These are phyloP conservation scores for Pogonomyrmex californicus DNA, from an alignment of 1,140 invertebrate genomes.

Conservation along the genomic window DNA sequence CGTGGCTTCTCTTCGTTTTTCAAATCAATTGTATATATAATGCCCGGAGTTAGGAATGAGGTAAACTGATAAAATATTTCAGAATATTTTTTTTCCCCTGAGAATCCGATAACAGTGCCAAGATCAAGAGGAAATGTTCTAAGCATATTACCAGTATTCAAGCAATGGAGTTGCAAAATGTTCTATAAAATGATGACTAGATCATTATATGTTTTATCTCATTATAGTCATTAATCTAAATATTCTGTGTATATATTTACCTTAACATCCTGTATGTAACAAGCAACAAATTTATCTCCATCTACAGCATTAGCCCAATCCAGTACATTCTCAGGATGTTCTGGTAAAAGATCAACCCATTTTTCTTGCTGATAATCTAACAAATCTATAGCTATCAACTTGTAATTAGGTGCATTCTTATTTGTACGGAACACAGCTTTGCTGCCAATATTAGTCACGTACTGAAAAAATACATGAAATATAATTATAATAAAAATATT, in stretches of 20 bases:
- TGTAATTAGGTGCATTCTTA: conserved; percentile 96
- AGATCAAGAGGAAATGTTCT: conserved; percentile 93
- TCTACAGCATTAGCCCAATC: conserved; percentile 95
- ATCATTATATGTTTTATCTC: neutral
- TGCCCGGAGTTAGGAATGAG: conserved; percentile 96
- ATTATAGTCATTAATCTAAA: conserved; percentile 25
- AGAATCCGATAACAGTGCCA: conserved; percentile 94
- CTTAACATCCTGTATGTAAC: conserved; percentile 98
- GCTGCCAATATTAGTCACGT: conserved; percentile 95
- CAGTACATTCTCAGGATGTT: conserved; percentile 95
- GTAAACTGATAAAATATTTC: conserved; percentile 98
- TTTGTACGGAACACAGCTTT: conserved; percentile 97
- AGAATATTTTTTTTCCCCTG: conserved; percentile 94
- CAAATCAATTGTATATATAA: conserved; percentile 96
- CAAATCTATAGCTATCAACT: conserved; percentile 96
- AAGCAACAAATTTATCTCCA: conserved; percentile 95
- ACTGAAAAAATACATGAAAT: conserved; percentile 88
- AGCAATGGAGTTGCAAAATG: conserved; percentile 93
- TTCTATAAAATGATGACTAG: conserved; percentile 88
- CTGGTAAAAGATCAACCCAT: conserved; percentile 94
- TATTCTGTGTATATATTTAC: conserved; percentile 85
- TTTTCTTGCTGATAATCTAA: conserved; percentile 91
- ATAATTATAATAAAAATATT: conserved; percentile 25
- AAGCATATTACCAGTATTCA: conserved; percentile 91
- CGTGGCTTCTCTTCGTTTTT: conserved; percentile 89